Evolutionary conservation across 2,113 vertebrate species (phyloP).

Genomic region (Platysternon megacephalum): DNA sequence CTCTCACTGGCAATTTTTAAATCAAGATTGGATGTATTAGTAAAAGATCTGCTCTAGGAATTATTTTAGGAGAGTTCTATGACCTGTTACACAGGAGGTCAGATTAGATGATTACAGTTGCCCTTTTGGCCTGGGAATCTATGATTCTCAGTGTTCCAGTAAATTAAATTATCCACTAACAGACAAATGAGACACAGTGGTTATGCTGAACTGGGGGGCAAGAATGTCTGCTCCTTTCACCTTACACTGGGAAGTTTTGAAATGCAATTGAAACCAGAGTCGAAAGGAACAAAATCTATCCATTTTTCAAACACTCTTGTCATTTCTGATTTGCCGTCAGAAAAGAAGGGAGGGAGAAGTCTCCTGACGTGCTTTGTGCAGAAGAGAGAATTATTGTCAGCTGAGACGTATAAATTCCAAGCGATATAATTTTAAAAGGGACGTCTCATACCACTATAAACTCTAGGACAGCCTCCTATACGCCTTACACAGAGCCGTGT

Average conservation of each 20-base stretch:
- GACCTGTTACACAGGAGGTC: not conserved
- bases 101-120: not conserved
- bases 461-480: conserved; percentile 59
- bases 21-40: not conserved
- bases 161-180: not conserved
- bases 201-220: not conserved
- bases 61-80: not conserved
- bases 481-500: conserved; percentile 51
- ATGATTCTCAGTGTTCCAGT: not conserved
- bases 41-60: not conserved
- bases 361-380: not conserved
- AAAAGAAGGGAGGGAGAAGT: not conserved
- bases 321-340: not conserved
- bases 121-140: not conserved
- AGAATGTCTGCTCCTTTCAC: not conserved
- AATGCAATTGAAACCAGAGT: not conserved
- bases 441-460: conserved; percentile 60
- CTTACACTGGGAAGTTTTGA: not conserved
- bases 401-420: conserved; percentile 37
- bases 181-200: accelerated
- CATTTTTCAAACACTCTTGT: not conserved
- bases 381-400: not conserved
- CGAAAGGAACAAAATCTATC: not conserved
- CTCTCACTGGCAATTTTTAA: not conserved
- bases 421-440: conserved; percentile 52